These are phyloP conservation scores for Tauraco hartlaubi DNA, from an alignment of 2,797 vertebrate genomes.

Conservation along the genomic window DNA sequence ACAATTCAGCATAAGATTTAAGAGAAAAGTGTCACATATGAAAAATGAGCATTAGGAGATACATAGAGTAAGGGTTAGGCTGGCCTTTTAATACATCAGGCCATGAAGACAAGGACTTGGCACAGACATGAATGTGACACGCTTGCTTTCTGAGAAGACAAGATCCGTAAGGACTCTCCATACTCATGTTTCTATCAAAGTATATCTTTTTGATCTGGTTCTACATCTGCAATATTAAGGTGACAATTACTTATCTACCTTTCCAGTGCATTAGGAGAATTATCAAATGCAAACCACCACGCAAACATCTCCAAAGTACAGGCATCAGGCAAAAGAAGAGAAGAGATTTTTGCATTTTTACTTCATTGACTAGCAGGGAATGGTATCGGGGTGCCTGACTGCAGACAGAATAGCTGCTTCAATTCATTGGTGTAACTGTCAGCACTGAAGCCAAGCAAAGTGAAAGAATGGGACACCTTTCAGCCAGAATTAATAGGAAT, in stretches of 20 bases:
- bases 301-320: neutral
- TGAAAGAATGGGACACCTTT: slow-evolving; percentile 23
- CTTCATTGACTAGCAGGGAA: slow-evolving; percentile 6
- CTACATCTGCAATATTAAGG: neutral
- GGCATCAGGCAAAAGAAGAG: neutral
- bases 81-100: neutral
- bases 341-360: slow-evolving; percentile 20
- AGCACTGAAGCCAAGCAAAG: slow-evolving; percentile 33
- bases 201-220: neutral
- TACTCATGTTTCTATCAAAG: neutral
- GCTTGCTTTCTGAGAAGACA: neutral
- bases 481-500: slow-evolving; percentile 49
- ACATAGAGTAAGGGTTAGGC: neutral
- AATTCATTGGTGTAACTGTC: slow-evolving; percentile 3
- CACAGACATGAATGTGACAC: neutral
- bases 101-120: neutral
- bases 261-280: neutral
- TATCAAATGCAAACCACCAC: neutral
- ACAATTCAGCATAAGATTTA: neutral
- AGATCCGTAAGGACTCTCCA: neutral
- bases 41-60: neutral
- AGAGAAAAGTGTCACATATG: neutral
- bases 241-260: neutral
- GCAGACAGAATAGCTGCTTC: slow-evolving; percentile 5
- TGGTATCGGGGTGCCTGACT: neutral